phyloP scores from a whole-genome alignment of 23 tunicate species.

The Phallusia fumigata region DNA sequence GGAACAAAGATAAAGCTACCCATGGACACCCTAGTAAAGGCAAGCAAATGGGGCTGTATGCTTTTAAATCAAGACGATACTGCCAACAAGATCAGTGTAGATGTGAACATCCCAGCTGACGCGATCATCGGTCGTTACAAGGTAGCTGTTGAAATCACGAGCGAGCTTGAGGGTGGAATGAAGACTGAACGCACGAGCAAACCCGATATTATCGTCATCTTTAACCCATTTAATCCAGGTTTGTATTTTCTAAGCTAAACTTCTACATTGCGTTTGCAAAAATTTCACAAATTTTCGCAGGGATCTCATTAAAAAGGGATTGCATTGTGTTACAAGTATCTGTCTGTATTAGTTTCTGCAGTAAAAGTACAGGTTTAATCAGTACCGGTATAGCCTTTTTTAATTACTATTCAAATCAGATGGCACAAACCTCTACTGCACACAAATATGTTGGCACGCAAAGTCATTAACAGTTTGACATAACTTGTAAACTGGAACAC shows the following conservation, averaged over 20 bases:
- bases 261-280: too few species aligned
- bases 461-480: too few species aligned
- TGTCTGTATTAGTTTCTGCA: too few species aligned
- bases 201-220: slow-evolving; percentile 65
- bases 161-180: slow-evolving; percentile 37
- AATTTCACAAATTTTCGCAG: too few species aligned
- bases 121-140: slow-evolving; percentile 77
- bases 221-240: slow-evolving; percentile 80
- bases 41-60: slow-evolving; percentile 68
- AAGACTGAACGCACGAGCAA: slow-evolving; percentile 22
- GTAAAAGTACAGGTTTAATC: too few species aligned
- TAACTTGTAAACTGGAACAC: too few species aligned
- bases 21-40: slow-evolving; percentile 38
- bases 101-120: slow-evolving; percentile 63
- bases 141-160: slow-evolving; percentile 46
- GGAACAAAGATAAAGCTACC: slow-evolving; percentile 58
- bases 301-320: too few species aligned
- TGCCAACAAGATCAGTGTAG: slow-evolving; percentile 41
- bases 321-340: too few species aligned
- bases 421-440: too few species aligned
- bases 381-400: too few species aligned
- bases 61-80: slow-evolving; percentile 19
- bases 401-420: too few species aligned
- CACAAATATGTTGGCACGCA: too few species aligned
- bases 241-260: neutral